A percentile compares a stretch with the other conserved stretches of the same genome.
Evolutionary conservation across 2,113 vertebrate genomes (phyloP).

Genomic region (Cichladusa arquata): DNA sequence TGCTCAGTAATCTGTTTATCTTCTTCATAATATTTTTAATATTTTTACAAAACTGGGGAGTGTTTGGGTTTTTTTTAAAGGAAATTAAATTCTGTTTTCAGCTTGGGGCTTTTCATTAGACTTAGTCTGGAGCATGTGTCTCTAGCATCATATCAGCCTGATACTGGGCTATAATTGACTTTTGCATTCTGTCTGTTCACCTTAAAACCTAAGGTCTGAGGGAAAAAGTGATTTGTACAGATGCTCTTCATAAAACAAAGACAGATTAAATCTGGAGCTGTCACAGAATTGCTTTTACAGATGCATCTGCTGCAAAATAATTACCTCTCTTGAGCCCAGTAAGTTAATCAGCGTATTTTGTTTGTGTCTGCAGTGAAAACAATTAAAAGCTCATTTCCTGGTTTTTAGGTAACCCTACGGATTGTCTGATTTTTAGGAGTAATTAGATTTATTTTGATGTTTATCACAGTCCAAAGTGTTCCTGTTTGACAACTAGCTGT

Average conservation of each 20-base stretch:
- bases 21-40: conserved; percentile 32
- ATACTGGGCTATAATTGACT: conserved; percentile 62
- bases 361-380: conserved; percentile 52
- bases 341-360: conserved; percentile 40
- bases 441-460: conserved; percentile 71
- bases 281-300: conserved; percentile 36
- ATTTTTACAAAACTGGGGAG: conserved; percentile 3
- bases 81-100: conserved; percentile 74
- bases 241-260: conserved; percentile 67
- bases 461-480: conserved; percentile 63
- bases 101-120: conserved; percentile 47
- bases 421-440: conserved; percentile 47
- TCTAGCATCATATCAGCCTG: conserved; percentile 7
- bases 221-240: conserved; percentile 54
- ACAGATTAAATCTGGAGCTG: conserved; percentile 62
- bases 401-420: conserved; percentile 61
- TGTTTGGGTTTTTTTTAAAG: not conserved
- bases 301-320: conserved; percentile 65
- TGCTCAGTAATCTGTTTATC: conserved; percentile 64
- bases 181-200: conserved; percentile 48
- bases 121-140: not conserved
- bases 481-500: conserved; percentile 57
- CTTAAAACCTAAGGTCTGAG: conserved; percentile 57
- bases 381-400: conserved; percentile 65
- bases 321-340: conserved; percentile 57